Base-by-base conservation (phyloP, 2,797 vertebrate species). In the Eospalax fontanierii region DNA sequence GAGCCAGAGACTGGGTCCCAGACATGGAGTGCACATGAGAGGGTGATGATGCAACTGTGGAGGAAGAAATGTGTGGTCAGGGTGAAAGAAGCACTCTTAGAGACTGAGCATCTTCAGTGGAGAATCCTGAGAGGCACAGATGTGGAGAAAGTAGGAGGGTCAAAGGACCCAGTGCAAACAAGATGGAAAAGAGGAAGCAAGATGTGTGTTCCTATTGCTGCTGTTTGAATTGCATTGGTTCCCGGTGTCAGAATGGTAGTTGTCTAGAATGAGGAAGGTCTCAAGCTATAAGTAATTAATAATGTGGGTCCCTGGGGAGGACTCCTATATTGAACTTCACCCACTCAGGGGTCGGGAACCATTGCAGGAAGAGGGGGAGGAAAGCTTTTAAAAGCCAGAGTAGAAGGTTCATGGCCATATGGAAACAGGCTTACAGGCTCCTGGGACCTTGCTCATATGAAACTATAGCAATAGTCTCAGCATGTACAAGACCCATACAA, bases 1-100 rank as follows among this genome's bases (percentile, higher is more conserved):
- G 38, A 28, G 6, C 26, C n/a, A 59, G 59, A 87, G 70, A 40
- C 8, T 81, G 6, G 26, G 35, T 9, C 54, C 35, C 16, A 59
- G 24, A 15, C 10, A 40, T 70, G 26, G 30, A 0, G 3, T n/a
- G 12, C 12, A 0, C n/a, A 43, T 21, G n/a, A 3, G 50, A 54
- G 50, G 50, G 8, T 54, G 50, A 54, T 9, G 50, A 9, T 54
- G 50, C 50, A 54, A 9, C 8, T 54, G 50, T 24, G 50, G 33
- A 35, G 33, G 59, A n/a, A 79, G 50, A 59, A 15, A n/a, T 59
- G 50, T 57, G 11, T 57, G 50, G 11, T 79, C 15, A 26, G 16
- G 65, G 50, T 11, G 14, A 71, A 1, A 78, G 11, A 30, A 28
- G 2, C 6, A 19, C 24, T 95, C 57, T 46, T 43, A 38, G 50